phyloP scores from a whole-genome alignment of 2,888 invertebrate species.

The Sphecodes monilicornis region DNA sequence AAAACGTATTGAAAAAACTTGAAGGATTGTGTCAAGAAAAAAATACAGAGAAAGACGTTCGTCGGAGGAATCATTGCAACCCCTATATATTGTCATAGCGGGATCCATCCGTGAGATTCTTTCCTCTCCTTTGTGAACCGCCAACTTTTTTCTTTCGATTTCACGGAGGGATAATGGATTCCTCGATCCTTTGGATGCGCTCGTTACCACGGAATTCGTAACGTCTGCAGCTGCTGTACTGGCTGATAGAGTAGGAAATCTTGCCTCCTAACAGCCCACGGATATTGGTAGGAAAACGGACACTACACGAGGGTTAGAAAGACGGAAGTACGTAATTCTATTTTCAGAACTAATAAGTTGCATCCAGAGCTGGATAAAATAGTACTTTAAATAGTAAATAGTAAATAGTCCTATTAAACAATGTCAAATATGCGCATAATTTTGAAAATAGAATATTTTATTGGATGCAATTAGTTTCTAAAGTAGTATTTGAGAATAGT shows the following conservation, averaged over 20 bases:
- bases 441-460: no score
- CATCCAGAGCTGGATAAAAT: no score
- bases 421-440: no score
- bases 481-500: no score
- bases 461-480: no score
- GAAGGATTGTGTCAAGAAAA: slow-evolving; percentile 21
- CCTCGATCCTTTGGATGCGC: slow-evolving; percentile 83
- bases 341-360: slow-evolving; percentile 9
- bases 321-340: slow-evolving; percentile 20
- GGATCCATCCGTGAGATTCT: slow-evolving; percentile 79
- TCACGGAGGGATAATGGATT: slow-evolving; percentile 81
- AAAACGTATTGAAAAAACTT: slow-evolving; percentile 12
- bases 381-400: background rate
- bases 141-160: slow-evolving; percentile 78
- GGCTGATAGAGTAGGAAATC: slow-evolving; percentile 54
- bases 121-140: slow-evolving; percentile 72
- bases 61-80: slow-evolving; percentile 65
- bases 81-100: slow-evolving; percentile 76
- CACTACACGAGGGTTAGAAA: background rate
- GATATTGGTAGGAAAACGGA: slow-evolving; percentile 38
- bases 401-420: no score
- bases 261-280: slow-evolving; percentile 4
- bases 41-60: slow-evolving; percentile 51
- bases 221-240: slow-evolving; percentile 79
- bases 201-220: slow-evolving; percentile 83